These are phyloP conservation scores for Physella acuta DNA, from an alignment of 1,140 invertebrate genomes.

Conservation along the genomic window DNA sequence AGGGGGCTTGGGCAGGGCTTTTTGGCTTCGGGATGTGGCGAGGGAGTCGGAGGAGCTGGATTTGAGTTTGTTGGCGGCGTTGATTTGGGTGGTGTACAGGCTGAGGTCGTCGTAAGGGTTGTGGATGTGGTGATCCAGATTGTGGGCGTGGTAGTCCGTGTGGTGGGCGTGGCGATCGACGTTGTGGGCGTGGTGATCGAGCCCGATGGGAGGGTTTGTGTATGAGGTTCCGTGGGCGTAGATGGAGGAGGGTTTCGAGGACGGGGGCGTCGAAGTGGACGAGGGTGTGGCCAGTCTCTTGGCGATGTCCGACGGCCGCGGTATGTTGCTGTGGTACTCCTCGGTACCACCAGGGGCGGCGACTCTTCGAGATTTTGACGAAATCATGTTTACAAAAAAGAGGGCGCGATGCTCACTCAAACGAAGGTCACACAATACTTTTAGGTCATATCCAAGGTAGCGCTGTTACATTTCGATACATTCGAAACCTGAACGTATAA, in stretches of 20 bases:
- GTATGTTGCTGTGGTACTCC: neutral
- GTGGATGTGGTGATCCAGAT: neutral
- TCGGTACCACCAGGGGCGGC: neutral
- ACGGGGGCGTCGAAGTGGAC: neutral
- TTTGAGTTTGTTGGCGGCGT: neutral
- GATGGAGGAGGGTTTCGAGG: neutral
- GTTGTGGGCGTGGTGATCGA: no score
- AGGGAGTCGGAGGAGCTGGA: neutral
- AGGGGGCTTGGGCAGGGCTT: neutral
- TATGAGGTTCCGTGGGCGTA: neutral
- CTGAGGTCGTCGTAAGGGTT: conserved; percentile 21
- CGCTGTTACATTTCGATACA: neutral
- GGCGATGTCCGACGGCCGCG: conserved; percentile 10
- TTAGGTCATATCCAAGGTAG: neutral
- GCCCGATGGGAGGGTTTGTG: neutral
- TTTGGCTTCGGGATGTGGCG: neutral
- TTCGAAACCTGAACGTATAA: neutral
- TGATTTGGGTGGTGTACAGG: conserved; percentile 18
- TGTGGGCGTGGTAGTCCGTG: no score
- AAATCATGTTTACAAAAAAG: conserved; percentile 8
- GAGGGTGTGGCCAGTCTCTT: conserved; percentile 9
- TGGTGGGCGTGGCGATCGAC: no score
- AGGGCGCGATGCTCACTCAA: neutral
- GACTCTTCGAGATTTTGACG: conserved; percentile 4
- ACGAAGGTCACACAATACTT: neutral